These are phyloP conservation scores for Bufo bufo DNA, from an alignment of 2,113 vertebrate species.

Conservation along the genomic window DNA sequence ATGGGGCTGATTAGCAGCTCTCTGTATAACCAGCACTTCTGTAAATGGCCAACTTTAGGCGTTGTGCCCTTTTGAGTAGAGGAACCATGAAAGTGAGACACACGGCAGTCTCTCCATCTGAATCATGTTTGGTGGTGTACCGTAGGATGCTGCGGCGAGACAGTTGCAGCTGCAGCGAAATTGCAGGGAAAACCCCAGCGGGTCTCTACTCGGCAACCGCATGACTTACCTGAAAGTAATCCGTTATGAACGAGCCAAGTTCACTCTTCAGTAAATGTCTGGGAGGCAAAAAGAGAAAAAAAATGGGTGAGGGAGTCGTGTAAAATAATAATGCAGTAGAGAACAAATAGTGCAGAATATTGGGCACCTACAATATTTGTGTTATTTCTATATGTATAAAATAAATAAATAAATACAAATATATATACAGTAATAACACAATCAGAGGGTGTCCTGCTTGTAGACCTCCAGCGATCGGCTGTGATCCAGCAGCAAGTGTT, in stretches of 20 bases:
- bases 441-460: background rate
- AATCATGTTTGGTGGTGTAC: background rate
- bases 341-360: background rate
- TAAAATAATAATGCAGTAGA: too few relatives aligned
- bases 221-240: constrained; percentile 91
- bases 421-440: too few relatives aligned
- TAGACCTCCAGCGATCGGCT: too few relatives aligned
- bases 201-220: background rate
- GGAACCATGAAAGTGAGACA: background rate
- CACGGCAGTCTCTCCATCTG: background rate
- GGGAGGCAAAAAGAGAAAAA: constrained; percentile 65
- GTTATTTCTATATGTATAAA: too few relatives aligned
- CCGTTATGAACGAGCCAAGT: constrained; percentile 92
- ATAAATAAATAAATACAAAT: background rate
- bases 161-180: background rate
- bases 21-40: background rate
- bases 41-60: background rate
- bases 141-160: background rate
- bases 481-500: background rate
- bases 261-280: constrained; percentile 93
- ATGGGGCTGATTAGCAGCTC: too few relatives aligned
- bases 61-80: background rate
- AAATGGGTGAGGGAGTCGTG: too few relatives aligned
- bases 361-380: background rate
- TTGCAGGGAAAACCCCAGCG: background rate